These are phyloP conservation scores for Crotophaga sulcirostris DNA, from an alignment of 2,113 vertebrate genomes.

Conservation along the genomic window DNA sequence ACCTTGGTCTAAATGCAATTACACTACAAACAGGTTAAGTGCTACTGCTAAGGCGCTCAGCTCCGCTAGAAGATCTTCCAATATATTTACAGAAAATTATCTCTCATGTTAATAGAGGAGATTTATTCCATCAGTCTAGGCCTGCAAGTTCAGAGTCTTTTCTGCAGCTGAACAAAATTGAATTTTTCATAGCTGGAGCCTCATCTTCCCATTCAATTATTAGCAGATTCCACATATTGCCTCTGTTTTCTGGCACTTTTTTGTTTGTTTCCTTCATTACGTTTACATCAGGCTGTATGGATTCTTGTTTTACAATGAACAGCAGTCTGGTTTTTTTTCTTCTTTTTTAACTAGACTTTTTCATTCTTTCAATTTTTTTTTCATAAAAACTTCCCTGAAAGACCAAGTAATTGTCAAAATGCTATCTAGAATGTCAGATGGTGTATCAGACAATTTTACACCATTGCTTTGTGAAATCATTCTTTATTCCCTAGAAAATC, in stretches of 20 bases:
- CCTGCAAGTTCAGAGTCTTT: slow-evolving; percentile 56
- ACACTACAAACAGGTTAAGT: slow-evolving; percentile 82
- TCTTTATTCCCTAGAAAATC: slow-evolving; percentile 48
- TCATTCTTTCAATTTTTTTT: not conserved
- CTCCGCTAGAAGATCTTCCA: slow-evolving; percentile 65
- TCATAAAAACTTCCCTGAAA: slow-evolving; percentile 18
- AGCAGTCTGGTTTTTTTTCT: not conserved
- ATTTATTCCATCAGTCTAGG: slow-evolving; percentile 75
- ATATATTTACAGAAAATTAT: slow-evolving; percentile 81
- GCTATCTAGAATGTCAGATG: not conserved
- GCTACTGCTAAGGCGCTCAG: slow-evolving; percentile 65
- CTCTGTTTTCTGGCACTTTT: not conserved
- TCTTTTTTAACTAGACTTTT: not conserved
- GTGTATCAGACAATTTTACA: slow-evolving; percentile 9
- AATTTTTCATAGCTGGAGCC: slow-evolving; percentile 46
- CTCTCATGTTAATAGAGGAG: slow-evolving; percentile 72
- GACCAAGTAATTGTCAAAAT: not conserved
- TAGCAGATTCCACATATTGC: slow-evolving; percentile 23
- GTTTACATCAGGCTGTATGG: not conserved
- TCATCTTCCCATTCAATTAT: slow-evolving; percentile 54
- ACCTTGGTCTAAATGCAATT: slow-evolving; percentile 88
- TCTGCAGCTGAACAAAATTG: slow-evolving; percentile 58
- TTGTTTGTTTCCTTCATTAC: not conserved
- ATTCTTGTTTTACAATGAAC: slow-evolving; percentile 6
- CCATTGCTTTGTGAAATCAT: not conserved